A percentile compares a stretch with the other conserved stretches of the same genome.
Evolutionary conservation across 2,888 invertebrate species (phyloP).

Genomic region (Caenorhabditis macrosperma): DNA sequence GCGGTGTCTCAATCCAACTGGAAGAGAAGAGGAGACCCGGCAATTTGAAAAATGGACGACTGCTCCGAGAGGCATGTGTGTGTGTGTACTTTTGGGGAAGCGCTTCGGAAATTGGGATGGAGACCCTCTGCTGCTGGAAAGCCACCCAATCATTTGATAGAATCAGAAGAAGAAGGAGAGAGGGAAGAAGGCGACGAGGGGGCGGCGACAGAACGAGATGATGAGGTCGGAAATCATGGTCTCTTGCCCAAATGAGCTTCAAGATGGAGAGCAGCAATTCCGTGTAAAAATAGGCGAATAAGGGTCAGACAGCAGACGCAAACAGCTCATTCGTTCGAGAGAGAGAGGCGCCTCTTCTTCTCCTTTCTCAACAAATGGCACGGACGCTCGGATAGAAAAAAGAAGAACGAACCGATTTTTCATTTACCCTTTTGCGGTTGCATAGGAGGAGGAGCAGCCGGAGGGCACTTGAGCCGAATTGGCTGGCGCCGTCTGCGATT

Average conservation of each 20-base stretch:
- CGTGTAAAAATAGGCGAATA: constrained; percentile 10
- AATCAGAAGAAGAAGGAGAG: constrained; percentile 4
- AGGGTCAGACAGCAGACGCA: constrained; percentile 3
- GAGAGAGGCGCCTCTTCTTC: neutral
- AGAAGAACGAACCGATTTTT: constrained; percentile 40
- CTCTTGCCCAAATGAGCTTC: constrained; percentile 15
- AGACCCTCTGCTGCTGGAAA: constrained; percentile 24
- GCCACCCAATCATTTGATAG: constrained; percentile 34
- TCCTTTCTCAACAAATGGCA: constrained; percentile 17
- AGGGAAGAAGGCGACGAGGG: neutral
- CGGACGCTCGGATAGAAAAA: neutral
- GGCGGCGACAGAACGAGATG: neutral
- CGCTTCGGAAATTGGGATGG: constrained; percentile 15
- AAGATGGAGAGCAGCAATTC: neutral
- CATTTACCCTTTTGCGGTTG: constrained; percentile 55
- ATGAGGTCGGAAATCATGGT: neutral
- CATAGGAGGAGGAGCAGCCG: constrained; percentile 10
- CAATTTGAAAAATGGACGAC: constrained; percentile 12
- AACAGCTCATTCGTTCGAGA: constrained; percentile 40
- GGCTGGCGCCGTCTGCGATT: constrained; percentile 15
- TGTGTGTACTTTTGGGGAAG: constrained; percentile 3
- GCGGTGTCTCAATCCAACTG: constrained; percentile 7
- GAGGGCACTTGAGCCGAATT: constrained; percentile 34
- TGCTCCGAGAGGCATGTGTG: too few relatives aligned
- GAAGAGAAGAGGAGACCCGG: constrained; percentile 8